Evolutionary conservation across 2,113 vertebrate species (phyloP).

Genomic region (Chiloscyllium plagiosum): DNA sequence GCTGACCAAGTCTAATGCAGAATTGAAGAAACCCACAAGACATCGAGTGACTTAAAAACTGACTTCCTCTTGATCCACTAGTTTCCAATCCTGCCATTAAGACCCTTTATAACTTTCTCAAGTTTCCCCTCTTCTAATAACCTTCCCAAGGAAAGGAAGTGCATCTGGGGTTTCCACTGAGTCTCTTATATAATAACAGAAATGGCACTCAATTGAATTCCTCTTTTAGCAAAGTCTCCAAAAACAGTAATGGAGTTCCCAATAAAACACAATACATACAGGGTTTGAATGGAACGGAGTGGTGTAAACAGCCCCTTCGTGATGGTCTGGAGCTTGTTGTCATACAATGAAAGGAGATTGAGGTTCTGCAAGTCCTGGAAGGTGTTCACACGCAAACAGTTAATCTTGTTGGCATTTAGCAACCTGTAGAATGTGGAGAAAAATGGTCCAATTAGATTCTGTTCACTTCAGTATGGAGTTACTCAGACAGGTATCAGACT

Average conservation of each 20-base stretch:
- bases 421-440: slow-evolving; percentile 65
- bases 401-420: slow-evolving; percentile 98
- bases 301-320: slow-evolving; percentile 91
- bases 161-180: background rate
- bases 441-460: slow-evolving; percentile 25
- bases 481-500: background rate
- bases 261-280: slow-evolving; percentile 69
- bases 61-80: background rate
- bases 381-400: slow-evolving; percentile 91
- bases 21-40: background rate
- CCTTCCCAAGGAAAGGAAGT: background rate
- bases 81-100: background rate
- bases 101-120: background rate
- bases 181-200: background rate
- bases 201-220: too few species aligned
- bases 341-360: slow-evolving; percentile 91
- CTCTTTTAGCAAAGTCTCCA: background rate
- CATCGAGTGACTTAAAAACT: background rate
- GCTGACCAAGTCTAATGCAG: background rate
- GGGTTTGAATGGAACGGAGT: slow-evolving; percentile 90
- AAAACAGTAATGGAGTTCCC: background rate
- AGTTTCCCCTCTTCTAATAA: background rate
- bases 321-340: slow-evolving; percentile 97
- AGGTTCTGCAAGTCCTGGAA: slow-evolving; percentile 97
- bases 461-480: background rate